Base-by-base conservation (phyloP, 2,797 vertebrate genomes). In the Megalops cyprinoides region DNA sequence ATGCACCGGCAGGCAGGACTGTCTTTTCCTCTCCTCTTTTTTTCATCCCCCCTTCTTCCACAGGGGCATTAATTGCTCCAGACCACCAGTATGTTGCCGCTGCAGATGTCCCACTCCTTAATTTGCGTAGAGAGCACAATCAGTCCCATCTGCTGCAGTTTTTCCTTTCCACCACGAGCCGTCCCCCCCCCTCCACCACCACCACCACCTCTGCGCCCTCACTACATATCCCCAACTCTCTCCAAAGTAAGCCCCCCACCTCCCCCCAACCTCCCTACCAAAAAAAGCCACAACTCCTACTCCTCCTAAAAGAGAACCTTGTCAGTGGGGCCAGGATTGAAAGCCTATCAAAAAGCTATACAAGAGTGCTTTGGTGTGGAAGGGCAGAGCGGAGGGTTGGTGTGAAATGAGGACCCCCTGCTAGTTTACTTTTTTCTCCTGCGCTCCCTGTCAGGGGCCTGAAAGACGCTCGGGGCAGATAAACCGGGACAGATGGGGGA, bases 261-360 rank as follows among this genome's bases (percentile, higher is more conserved):
- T 79, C 82, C 62, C 78, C 80, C 81, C 77, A 53, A 79, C 78
- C 46, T 67, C 69, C 77, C 55, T 65, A 67, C 77, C 53, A 77
- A 75, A 83, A 88, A 87, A 83, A 87, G 81, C 84, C 85, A 84
- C 85, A 86, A 85, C 86, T 87, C 84, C 88, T 86, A 86, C 87
- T 80, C 89, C 88, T 89, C 88, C 85, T 82, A 89, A 86, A 90
- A 90, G 89, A 89, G 85, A 87, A 87, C 85, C 91, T 94, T 95
- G 96, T 98, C 96, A 95, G 95, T 93, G 93, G 94, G 89, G 92
- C 93, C 95, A 87, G 95, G 96, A 98, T 97, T 98, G 96, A 98
- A 98, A 97, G 97, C 97, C 97, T 97, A 98, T 98, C 97, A 98
- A 97, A 99, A 99, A 97, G 96, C 97, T 97, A 98, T 98, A 97